Evolutionary conservation across 1,140 invertebrate species (phyloP).

Genomic region (Drosophila fuyamai): DNA sequence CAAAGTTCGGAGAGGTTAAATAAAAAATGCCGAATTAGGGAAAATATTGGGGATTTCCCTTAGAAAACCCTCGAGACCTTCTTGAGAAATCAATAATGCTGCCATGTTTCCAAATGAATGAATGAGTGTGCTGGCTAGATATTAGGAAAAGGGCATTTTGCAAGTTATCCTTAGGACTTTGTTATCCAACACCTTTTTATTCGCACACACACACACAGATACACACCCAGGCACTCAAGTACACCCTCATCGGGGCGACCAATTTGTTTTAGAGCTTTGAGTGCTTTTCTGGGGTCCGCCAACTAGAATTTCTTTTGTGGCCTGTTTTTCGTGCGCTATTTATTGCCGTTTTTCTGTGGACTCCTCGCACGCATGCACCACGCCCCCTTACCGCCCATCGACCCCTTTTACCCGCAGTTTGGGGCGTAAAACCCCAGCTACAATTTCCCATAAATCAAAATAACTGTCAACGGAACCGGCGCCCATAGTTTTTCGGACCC

Average conservation of each 20-base stretch:
- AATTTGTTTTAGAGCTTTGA: constrained; percentile 73
- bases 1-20: too few species aligned
- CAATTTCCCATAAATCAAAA: constrained; percentile 78
- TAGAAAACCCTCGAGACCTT: background rate
- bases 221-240: constrained; percentile 16
- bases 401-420: constrained; percentile 13
- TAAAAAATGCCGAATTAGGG: background rate
- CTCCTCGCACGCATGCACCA: constrained; percentile 45
- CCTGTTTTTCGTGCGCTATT: constrained; percentile 42
- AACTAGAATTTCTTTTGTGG: constrained; percentile 63
- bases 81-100: background rate
- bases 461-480: constrained; percentile 80
- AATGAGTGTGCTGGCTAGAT: background rate
- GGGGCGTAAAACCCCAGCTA: constrained; percentile 39
- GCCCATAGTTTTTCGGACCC: constrained; percentile 73
- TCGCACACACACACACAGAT: constrained; percentile 10
- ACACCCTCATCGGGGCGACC: constrained; percentile 7
- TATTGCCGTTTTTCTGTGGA: constrained; percentile 66
- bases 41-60: background rate
- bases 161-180: constrained; percentile 26
- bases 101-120: background rate
- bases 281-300: constrained; percentile 66
- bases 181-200: constrained; percentile 68
- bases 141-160: constrained; percentile 10
- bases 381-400: background rate